Base-by-base conservation (phyloP, 2,113 vertebrate genomes). In the Loxodonta africana region DNA sequence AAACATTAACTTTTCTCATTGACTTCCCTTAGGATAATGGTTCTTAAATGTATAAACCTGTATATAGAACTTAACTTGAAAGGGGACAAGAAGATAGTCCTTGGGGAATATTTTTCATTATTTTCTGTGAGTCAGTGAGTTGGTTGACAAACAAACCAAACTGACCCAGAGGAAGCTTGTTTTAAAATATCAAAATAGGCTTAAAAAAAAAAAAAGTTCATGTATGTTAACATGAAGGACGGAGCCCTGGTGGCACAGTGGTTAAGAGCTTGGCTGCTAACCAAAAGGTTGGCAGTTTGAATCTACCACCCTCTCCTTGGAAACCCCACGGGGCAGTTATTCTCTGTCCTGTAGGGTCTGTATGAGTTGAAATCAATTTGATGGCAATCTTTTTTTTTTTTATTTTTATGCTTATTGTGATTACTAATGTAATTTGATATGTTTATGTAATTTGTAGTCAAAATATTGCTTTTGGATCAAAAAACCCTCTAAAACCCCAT, bases 21-120 rank as follows among this genome's bases (percentile, higher is more conserved):
- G 80, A 48, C 6, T 26, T 93, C 53, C 0, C 5, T 92, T 90
- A 17, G 1, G 71, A 14, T 63, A 60, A 14, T 88, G n/a, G 30
- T 95, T 96, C 18, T 83, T 91, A 83, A 93, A 90, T 84, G 1
- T 62, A 23, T 83, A 93, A 89, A 95, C n/a, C 51, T 78, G 11
- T 78, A 23, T 85, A 9, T 46, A 65, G 21, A 41, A 23, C 81
- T 83, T 92, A 90, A 90, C n/a, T 78, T 60, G 60, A 8, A 74
- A 88, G 69, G 74, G 30, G 9, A 51, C 15, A 62, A 57, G 77
- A 51, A 83, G 17, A 41, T 26, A 37, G 33, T 89, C 41, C 73
- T 95, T 80, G 62, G 57, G 46, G 60, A 78, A 48, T 5, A 26
- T 97, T 93, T 97, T 92, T 92, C 53, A 82, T 71, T 89, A 60